Evolutionary conservation across 2,113 vertebrate genomes (phyloP).

Genomic region (Falco punctatus): DNA sequence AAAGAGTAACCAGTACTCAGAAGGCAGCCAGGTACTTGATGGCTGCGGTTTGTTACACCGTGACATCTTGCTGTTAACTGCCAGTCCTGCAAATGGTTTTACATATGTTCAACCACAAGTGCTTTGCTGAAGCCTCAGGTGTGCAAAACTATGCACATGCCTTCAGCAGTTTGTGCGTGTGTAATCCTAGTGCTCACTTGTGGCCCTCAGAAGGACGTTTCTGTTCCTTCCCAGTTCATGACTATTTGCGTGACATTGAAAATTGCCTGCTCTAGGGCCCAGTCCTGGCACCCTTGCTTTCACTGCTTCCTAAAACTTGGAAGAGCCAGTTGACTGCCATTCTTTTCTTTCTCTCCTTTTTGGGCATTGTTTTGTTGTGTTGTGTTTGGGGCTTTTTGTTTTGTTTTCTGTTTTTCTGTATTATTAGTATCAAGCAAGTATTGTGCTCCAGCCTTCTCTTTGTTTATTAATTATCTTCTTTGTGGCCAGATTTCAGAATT

Average conservation of each 20-base stretch:
- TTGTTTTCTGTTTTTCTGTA: not conserved
- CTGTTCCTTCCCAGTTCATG: not conserved
- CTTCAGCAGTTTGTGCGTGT: not conserved
- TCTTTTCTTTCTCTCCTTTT: not conserved
- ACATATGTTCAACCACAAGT: not conserved
- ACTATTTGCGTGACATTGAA: not conserved
- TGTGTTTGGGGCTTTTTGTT: not conserved
- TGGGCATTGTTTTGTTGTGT: not conserved
- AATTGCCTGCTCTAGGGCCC: not conserved
- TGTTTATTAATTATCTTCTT: not conserved
- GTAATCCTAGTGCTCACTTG: not conserved
- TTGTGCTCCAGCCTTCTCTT: not conserved
- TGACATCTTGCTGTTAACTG: not conserved
- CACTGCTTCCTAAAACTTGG: not conserved
- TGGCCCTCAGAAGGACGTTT: not conserved
- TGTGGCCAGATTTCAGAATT: not conserved
- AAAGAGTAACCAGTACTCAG: not conserved
- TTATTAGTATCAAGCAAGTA: not conserved
- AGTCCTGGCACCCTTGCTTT: not conserved
- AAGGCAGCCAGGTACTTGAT: not conserved
- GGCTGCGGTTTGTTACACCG: not conserved
- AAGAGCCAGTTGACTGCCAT: not conserved
- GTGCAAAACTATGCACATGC: accelerated
- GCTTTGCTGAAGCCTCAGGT: not conserved
- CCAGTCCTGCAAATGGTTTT: not conserved